Conservation (phyloP, 2,113 vertebrate genomes). For the Dasyprocta punctata region DNA sequence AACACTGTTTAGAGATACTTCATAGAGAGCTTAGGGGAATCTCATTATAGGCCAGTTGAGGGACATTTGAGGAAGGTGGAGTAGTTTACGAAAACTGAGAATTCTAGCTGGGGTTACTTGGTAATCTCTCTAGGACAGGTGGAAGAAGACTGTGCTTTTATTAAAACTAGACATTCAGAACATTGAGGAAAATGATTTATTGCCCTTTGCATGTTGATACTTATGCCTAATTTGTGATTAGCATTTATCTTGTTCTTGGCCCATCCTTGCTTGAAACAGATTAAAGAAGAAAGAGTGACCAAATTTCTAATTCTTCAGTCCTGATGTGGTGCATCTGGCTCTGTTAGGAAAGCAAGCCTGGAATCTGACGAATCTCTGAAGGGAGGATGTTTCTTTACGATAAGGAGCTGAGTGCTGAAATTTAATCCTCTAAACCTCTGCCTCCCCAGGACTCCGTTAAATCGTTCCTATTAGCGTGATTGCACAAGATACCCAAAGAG, state of each 20-base stretch:
- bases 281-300: background rate
- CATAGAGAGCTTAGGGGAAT: background rate
- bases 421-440: slow-evolving; percentile 64
- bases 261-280: background rate
- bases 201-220: background rate
- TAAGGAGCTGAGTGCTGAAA: slow-evolving; percentile 56
- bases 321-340: background rate
- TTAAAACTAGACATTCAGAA: background rate
- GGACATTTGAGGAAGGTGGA: background rate
- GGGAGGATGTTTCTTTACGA: slow-evolving; percentile 58
- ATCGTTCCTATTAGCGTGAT: slow-evolving; percentile 51
- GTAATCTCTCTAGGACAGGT: background rate
- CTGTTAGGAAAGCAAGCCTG: background rate
- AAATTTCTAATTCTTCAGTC: background rate
- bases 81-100: background rate
- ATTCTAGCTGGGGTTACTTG: background rate
- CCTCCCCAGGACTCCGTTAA: slow-evolving; percentile 58
- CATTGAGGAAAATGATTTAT: background rate
- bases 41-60: background rate
- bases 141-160: background rate
- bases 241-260: background rate
- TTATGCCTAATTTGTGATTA: background rate
- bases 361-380: slow-evolving; percentile 28
- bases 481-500: slow-evolving; percentile 53
- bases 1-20: background rate